Evolutionary conservation across 2,888 invertebrate genomes (phyloP).

Genomic region (Branchellion lobata): DNA sequence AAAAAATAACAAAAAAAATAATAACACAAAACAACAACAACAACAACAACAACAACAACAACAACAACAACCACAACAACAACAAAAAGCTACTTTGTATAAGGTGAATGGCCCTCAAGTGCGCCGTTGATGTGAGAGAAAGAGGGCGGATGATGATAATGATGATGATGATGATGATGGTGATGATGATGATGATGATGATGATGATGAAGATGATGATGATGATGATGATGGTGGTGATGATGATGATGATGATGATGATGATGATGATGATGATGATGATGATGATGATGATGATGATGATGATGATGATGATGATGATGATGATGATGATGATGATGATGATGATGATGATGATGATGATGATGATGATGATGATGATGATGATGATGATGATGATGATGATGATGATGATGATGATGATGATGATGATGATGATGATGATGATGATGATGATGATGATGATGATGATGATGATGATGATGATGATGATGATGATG

Average conservation of each 20-base stretch:
- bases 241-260: constrained; percentile 34
- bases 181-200: constrained; percentile 49
- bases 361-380: constrained; percentile 42
- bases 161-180: constrained; percentile 48
- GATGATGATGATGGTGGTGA: constrained; percentile 45
- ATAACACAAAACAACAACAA: too few species aligned
- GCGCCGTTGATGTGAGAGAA: too few species aligned
- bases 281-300: constrained; percentile 48
- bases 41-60: too few species aligned
- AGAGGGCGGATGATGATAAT: constrained; percentile 35
- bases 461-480: constrained; percentile 35
- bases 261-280: constrained; percentile 41
- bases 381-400: constrained; percentile 33
- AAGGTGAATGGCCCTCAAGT: too few species aligned
- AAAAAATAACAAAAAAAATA: too few species aligned
- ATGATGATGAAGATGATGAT: constrained; percentile 50
- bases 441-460: constrained; percentile 33
- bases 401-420: constrained; percentile 36
- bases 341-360: constrained; percentile 33
- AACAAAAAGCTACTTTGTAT: too few species aligned
- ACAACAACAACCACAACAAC: too few species aligned
- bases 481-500: constrained; percentile 55
- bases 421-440: constrained; percentile 33
- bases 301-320: constrained; percentile 49
- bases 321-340: constrained; percentile 43